phyloP scores from a whole-genome alignment of 2,113 vertebrate genomes.

The Rhinolophus ferrumequinum region DNA sequence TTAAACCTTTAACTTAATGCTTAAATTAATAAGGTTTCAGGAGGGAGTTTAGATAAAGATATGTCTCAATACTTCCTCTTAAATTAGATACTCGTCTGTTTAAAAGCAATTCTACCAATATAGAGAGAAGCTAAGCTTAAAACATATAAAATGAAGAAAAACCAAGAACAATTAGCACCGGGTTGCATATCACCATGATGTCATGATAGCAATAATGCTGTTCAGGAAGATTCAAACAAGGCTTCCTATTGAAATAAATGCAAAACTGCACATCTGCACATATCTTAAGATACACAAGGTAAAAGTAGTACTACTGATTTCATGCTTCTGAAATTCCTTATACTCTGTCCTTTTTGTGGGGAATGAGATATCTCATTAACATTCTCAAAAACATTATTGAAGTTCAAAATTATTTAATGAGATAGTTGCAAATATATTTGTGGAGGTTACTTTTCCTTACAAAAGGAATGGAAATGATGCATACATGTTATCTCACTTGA shows the following conservation, averaged over 20 bases:
- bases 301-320: background rate
- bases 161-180: background rate
- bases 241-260: background rate
- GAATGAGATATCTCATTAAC: constrained; percentile 39
- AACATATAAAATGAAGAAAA: background rate
- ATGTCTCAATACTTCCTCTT: background rate
- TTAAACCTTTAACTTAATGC: background rate
- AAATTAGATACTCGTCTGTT: background rate
- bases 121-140: background rate
- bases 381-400: constrained; percentile 7
- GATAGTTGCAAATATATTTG: constrained; percentile 38
- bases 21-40: background rate
- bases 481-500: constrained; percentile 60
- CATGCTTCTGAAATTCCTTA: background rate
- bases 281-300: background rate
- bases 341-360: background rate
- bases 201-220: background rate
- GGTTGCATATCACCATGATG: background rate
- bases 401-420: constrained; percentile 62
- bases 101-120: background rate
- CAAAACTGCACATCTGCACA: background rate
- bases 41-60: background rate
- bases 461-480: constrained; percentile 51
- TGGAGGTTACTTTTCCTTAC: constrained; percentile 53
- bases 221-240: background rate